These are phyloP conservation scores for Antechinus flavipes DNA, from an alignment of 2,113 vertebrate species.

Conservation along the genomic window DNA sequence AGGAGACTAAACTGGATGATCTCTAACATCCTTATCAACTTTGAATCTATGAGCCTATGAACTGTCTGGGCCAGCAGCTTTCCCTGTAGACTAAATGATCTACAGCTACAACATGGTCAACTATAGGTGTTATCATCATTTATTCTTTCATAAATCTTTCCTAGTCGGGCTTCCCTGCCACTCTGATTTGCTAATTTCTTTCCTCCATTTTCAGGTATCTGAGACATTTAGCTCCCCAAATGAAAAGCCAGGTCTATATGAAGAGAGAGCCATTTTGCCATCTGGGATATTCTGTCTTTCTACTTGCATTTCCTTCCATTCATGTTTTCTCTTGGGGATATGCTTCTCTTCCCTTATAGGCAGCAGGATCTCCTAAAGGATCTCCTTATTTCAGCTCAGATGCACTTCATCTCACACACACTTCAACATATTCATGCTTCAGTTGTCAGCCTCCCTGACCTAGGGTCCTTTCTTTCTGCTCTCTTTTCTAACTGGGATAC, in stretches of 20 bases:
- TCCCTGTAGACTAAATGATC: conserved; percentile 11
- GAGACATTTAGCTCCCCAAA: rapidly evolving
- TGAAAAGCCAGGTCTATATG: neutral
- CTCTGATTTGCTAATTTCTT: neutral
- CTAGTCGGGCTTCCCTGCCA: neutral
- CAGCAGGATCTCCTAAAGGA: neutral
- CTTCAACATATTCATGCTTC: neutral
- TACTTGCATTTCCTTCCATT: conserved; percentile 19
- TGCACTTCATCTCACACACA: neutral
- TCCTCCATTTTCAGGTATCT: neutral
- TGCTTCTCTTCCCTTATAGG: neutral
- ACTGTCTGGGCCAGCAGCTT: neutral
- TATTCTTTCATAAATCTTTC: neutral
- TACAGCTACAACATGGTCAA: neutral
- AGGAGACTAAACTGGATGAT: neutral
- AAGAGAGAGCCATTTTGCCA: neutral
- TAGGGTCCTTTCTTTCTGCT: neutral
- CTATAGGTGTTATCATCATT: neutral
- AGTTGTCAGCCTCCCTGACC: neutral
- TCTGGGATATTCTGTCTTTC: neutral
- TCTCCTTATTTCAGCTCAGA: neutral
- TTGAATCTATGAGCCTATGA: neutral
- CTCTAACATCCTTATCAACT: neutral
- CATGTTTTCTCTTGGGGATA: neutral
- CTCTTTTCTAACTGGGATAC: neutral